Evolutionary conservation across 2,888 invertebrate genomes (phyloP).

Genomic region (Leptopilina drosophilae): DNA sequence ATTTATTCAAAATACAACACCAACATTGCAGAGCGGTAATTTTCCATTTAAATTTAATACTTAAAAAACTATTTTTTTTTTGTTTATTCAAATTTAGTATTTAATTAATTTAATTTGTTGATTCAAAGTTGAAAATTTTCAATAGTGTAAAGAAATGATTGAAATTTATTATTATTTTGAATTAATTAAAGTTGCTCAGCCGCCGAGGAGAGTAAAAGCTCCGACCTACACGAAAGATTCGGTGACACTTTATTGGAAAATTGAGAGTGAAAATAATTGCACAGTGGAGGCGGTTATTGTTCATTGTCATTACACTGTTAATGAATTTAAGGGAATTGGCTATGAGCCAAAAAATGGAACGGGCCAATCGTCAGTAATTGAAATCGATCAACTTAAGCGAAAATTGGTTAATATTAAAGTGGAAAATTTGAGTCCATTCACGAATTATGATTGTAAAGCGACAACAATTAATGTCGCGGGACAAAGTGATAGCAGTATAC

Average conservation of each 20-base stretch:
- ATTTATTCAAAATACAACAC: slow-evolving; percentile 46
- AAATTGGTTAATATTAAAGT: slow-evolving; percentile 53
- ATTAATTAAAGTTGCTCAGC: not conserved
- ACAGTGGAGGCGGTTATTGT: slow-evolving; percentile 54
- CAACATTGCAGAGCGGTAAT: slow-evolving; percentile 47
- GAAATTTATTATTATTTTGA: no score
- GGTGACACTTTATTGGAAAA: slow-evolving; percentile 62
- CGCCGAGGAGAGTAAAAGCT: not conserved
- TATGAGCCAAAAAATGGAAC: slow-evolving; percentile 53
- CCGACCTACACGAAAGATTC: slow-evolving; percentile 43
- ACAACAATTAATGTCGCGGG: slow-evolving; percentile 54
- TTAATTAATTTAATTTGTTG: no score
- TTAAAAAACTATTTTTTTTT: not conserved
- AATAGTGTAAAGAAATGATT: no score
- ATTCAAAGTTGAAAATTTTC: no score
- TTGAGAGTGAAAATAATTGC: slow-evolving; percentile 64
- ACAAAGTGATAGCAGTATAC: slow-evolving; percentile 58
- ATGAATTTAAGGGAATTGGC: slow-evolving; percentile 60
- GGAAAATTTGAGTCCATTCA: slow-evolving; percentile 64
- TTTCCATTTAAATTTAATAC: not conserved
- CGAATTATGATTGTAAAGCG: slow-evolving; percentile 65
- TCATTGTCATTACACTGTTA: slow-evolving; percentile 56
- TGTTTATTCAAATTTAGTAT: no score
- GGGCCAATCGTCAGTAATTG: slow-evolving; percentile 34
- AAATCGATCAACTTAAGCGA: slow-evolving; percentile 13